Evolutionary conservation across 2,797 vertebrate genomes (phyloP), one percentile per base, ranked within the genome.

Genomic region (Cryptoblepharus egeriae): DNA sequence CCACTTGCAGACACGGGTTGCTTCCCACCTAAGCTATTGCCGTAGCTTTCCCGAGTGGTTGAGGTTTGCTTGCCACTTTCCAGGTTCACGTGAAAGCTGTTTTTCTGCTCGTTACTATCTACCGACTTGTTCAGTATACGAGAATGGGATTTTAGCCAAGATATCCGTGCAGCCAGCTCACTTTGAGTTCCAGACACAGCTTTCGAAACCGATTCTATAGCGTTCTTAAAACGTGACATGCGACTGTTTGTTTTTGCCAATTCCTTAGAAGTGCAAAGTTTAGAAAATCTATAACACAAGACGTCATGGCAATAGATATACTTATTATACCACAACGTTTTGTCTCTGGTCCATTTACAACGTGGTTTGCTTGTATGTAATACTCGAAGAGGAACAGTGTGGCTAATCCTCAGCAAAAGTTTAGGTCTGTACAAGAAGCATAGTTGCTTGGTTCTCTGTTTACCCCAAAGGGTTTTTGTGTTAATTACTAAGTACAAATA

Each of bases 161-260:
- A 93, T 80, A 99, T 97, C 88, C 95, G 97, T 86, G 97, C 97
- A 85, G 97, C 92, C 78, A 98, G 95, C 81, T 98, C 97, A 77
- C 95, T 96, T 80, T 97, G 98, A 22, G 96, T 97, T 79, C 96
- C 97, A 86, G 97, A 97, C 88, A 99, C 96, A 81, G 96, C 98
- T 95, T 98, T 99, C 61, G 98, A 97, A 92, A 98, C 96, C 74
- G 97, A 97, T 90, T 97, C 97, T 86, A 98, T 94, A 73, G 97
- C 97, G 91, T 84, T 98, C 94, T 95, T 98, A 92, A 99, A 97
- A 74, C 97, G 97, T 32, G 97, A 98, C 97, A 98, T 98, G 93
- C 91, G 96, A 95, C 92, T 95, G 88, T 89, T 97, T 88, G 97
- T 92, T 92, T 96, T 95, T 7, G 92, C 81, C 85, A 97, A 95